Conservation (phyloP, 2,113 vertebrate species). For the Pan troglodytes region DNA sequence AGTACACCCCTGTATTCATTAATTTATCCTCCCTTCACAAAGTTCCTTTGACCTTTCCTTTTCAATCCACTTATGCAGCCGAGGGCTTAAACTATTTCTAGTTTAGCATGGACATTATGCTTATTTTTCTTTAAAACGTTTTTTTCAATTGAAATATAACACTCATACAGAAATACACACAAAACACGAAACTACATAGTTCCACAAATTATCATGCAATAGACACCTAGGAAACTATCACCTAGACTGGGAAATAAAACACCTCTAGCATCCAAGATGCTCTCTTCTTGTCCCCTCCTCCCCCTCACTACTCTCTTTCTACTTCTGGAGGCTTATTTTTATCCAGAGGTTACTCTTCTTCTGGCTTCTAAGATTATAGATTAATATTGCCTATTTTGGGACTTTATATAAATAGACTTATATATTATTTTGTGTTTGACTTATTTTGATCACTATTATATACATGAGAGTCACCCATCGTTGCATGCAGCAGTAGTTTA, state of each 20-base stretch:
- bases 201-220: background rate
- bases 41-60: conserved; percentile 32
- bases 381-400: background rate
- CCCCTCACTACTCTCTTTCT: background rate
- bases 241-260: background rate
- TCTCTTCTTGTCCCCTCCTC: background rate
- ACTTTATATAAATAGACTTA: background rate
- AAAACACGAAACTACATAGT: background rate
- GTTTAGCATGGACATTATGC: background rate
- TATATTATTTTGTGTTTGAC: background rate
- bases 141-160: background rate
- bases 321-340: background rate
- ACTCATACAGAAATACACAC: conserved; percentile 8
- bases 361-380: background rate
- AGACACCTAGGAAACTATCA: background rate
- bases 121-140: conserved; percentile 23
- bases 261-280: background rate
- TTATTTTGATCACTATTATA: background rate
- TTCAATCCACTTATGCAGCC: background rate
- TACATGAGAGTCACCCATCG: background rate
- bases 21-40: conserved; percentile 34
- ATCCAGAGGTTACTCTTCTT: background rate
- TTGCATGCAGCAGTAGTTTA: background rate
- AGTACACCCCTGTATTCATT: background rate
- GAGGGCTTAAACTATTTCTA: background rate